Conservation (phyloP, 2,888 invertebrate species). For the Parelbella ahira region DNA sequence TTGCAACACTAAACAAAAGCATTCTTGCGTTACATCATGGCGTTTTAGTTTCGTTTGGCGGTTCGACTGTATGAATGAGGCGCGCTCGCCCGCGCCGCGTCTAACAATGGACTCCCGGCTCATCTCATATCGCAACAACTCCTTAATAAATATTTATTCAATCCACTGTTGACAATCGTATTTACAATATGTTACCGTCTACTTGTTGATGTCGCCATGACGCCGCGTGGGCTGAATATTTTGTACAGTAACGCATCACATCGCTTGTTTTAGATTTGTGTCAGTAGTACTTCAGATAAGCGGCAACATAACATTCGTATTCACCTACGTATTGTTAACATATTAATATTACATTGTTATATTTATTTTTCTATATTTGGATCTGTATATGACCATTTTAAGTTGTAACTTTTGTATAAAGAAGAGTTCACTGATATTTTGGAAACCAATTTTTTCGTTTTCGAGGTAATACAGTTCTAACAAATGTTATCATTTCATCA, state of each 20-base stretch:
- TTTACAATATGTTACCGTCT: constrained; percentile 71
- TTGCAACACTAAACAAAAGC: too few species aligned
- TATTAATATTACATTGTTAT: too few species aligned
- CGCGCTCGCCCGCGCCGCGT: constrained; percentile 47
- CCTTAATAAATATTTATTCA: constrained; percentile 76
- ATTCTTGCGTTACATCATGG: constrained; percentile 47
- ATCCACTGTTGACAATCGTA: constrained; percentile 74
- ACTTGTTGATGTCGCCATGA: constrained; percentile 57
- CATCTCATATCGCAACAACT: constrained; percentile 56
- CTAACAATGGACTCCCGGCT: constrained; percentile 60
- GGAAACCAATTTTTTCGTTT: too few species aligned
- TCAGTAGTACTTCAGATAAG: constrained; percentile 44
- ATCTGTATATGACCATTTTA: too few species aligned
- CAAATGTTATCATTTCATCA: too few species aligned
- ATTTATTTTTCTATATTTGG: too few species aligned
- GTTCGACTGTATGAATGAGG: constrained; percentile 43
- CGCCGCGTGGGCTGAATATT: constrained; percentile 58
- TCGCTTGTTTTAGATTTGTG: constrained; percentile 64
- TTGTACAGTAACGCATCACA: constrained; percentile 66
- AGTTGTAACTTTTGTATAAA: too few species aligned
- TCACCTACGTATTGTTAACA: too few species aligned
- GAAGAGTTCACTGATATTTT: too few species aligned
- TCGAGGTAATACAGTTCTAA: too few species aligned
- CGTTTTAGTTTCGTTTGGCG: constrained; percentile 42
- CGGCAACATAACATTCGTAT: too few species aligned